Conservation (phyloP, 2,113 vertebrate species). For the Opisthocomus hoazin region DNA sequence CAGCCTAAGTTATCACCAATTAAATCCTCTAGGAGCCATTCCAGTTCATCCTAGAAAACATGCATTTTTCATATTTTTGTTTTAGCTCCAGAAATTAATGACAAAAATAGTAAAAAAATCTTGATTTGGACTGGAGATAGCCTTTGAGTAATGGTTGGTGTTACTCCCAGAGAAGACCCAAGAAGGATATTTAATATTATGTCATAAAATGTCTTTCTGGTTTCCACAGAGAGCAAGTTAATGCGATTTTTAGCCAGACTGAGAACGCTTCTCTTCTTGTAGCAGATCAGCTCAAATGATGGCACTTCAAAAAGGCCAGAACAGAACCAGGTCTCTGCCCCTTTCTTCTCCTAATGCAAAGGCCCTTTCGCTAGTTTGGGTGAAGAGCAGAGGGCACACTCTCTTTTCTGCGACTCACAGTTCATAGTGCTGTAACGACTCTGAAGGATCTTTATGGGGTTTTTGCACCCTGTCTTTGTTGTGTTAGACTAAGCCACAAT, state of each 20-base stretch:
- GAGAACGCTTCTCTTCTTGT: not conserved
- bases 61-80: not conserved
- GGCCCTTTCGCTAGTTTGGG: not conserved
- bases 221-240: not conserved
- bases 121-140: not conserved
- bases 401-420: not conserved
- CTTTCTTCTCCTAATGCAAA: not conserved
- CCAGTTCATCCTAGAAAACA: not conserved
- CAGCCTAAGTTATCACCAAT: not conserved
- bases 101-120: not conserved
- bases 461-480: not conserved
- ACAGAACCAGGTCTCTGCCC: not conserved
- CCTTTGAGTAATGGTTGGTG: not conserved
- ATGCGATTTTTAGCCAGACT: not conserved
- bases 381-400: not conserved
- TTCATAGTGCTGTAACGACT: not conserved
- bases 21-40: not conserved
- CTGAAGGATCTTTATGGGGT: not conserved
- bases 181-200: not conserved
- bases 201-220: not conserved
- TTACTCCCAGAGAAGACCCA: not conserved
- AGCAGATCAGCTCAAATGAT: not conserved
- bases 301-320: not conserved
- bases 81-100: not conserved
- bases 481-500: not conserved